phyloP scores from a whole-genome alignment of 2,888 invertebrate genomes.

The Tolmerus cingulatus region DNA sequence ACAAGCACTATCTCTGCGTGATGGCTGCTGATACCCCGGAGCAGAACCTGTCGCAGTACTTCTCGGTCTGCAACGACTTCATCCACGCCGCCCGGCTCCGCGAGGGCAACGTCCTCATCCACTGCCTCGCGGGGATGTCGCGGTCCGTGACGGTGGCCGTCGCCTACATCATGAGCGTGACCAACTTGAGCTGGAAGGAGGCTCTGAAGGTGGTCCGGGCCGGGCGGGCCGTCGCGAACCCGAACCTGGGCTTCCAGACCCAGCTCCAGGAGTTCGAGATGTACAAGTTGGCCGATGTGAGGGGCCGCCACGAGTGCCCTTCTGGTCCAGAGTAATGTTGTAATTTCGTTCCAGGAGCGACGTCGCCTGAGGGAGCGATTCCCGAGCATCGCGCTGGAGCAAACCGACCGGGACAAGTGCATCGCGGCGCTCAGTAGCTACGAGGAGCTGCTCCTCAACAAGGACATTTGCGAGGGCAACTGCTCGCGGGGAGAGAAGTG shows the following conservation, averaged over 20 bases:
- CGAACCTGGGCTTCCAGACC: constrained; percentile 93
- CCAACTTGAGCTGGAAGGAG: constrained; percentile 89
- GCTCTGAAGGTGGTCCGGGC: constrained; percentile 92
- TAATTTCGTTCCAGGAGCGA: constrained; percentile 71
- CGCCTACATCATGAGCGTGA: constrained; percentile 96
- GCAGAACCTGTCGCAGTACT: constrained; percentile 93
- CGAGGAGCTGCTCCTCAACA: constrained; percentile 78
- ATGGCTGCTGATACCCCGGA: constrained; percentile 95
- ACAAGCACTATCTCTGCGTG: constrained; percentile 94
- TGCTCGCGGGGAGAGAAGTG: constrained; percentile 85
- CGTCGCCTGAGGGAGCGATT: constrained; percentile 84
- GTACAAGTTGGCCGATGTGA: constrained; percentile 78
- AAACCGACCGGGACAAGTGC: constrained; percentile 79
- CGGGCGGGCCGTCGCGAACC: constrained; percentile 92
- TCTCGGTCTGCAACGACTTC: constrained; percentile 93
- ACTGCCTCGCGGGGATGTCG: constrained; percentile 97
- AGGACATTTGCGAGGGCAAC: constrained; percentile 86
- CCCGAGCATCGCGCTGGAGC: constrained; percentile 77
- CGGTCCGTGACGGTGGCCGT: constrained; percentile 95
- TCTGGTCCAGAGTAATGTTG: background rate
- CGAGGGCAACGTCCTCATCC: constrained; percentile 91
- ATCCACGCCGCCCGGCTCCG: constrained; percentile 90
- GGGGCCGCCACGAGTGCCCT: constrained; percentile 5
- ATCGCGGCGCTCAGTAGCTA: constrained; percentile 82
- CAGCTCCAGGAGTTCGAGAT: constrained; percentile 92